phyloP scores from a whole-genome alignment of 2,888 invertebrate genomes.

The Agrenia bidenticulata region DNA sequence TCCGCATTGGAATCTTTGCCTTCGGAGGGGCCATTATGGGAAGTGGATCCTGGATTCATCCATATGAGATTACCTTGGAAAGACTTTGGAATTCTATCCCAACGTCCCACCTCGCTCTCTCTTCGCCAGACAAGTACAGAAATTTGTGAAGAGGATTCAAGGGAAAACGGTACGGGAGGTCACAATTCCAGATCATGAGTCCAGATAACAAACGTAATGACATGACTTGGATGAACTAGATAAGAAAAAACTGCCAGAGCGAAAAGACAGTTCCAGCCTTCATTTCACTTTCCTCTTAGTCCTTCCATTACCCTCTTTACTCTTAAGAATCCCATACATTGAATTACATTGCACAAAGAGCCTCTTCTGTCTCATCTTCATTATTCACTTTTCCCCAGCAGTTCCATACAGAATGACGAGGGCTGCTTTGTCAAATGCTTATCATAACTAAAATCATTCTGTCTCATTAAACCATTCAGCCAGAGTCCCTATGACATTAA shows the following conservation, averaged over 20 bases:
- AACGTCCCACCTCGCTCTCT: neutral
- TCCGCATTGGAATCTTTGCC: constrained; percentile 14
- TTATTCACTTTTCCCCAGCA: constrained; percentile 14
- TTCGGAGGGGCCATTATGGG: constrained; percentile 21
- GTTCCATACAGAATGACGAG: neutral
- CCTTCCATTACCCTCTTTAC: neutral
- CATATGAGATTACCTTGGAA: constrained; percentile 15
- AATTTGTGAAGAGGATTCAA: neutral
- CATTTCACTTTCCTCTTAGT: neutral
- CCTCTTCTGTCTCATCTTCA: constrained; percentile 11
- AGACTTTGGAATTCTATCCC: constrained; percentile 2
- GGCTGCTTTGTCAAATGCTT: neutral
- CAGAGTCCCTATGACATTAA: no score
- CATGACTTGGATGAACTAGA: constrained; percentile 43
- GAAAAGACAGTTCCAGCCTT: neutral
- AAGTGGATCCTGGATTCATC: constrained; percentile 20
- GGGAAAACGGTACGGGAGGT: constrained; percentile 23
- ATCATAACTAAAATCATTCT: no score
- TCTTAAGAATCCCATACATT: constrained; percentile 16
- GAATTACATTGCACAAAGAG: constrained; percentile 21
- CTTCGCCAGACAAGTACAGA: constrained; percentile 11
- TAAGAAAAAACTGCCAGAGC: constrained; percentile 23
- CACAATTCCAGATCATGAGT: constrained; percentile 33
- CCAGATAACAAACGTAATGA: constrained; percentile 39
- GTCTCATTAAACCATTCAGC: no score